Base-by-base conservation (phyloP, 53 echinoderm and acorn worm species). In the Luidia sarsii region DNA sequence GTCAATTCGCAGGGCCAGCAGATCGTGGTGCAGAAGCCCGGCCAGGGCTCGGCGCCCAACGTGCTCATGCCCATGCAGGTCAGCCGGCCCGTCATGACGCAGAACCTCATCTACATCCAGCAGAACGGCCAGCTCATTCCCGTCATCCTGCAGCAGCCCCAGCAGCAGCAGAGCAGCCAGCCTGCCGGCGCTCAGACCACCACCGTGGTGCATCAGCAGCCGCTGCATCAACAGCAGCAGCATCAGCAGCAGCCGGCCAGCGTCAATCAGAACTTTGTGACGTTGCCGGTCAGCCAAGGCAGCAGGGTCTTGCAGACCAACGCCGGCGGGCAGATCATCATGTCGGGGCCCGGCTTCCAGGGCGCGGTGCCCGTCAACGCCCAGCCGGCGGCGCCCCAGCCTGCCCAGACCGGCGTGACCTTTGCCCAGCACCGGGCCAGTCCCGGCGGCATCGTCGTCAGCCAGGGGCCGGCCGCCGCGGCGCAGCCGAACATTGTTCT, bases 101-200 rank as follows among this genome's bases (percentile, higher is more conserved):
- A 92, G 54, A 87, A 95, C 43, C 45, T 95, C 35, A 88, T 95
- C n/a, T 95, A 95, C 87, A 87, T 95, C 18, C 95, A 95, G 54
- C 95, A 95, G 67, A 95, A 92, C 83, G 95, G 95, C 16, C 95
- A 95, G 50, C 79, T 95, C 30, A 95, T 95, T 27, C 95, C 95
- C 9, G 92, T 95, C 28, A 79, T 94, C 33, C 51, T 94, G 45
- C 90, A 94, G 64, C 88, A 90, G 33, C 90, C 84, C 39, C 70
- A 38, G 27, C 49, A 70, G 4, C 70, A 68, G 21, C 29, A 48
- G 18, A 48, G 70, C 37, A 57, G 65, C 16, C 71, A 70, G 38
- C 65, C 80, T 50, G 64, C 81, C 18, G 65, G 52, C 2, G 57
- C 75, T 9, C 81, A 64, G 57, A 38, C 83, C 0, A 54, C 60